A percentile compares a stretch with the other conserved stretches of the same genome.
These are phyloP conservation scores for Halichoeres trimaculatus DNA, from an alignment of 2,113 vertebrate species.

Conservation along the genomic window DNA sequence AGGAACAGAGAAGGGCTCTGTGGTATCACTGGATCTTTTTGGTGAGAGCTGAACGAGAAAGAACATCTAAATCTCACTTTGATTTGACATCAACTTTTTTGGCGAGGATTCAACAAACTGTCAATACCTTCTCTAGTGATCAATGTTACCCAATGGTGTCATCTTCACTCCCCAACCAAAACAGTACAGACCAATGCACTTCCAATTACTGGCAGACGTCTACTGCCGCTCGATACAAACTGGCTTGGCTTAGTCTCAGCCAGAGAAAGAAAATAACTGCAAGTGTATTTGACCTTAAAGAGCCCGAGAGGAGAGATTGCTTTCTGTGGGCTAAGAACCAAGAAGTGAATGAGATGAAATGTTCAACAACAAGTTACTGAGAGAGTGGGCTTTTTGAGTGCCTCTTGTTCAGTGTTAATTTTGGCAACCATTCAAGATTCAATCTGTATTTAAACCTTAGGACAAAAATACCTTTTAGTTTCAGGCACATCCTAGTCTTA, in stretches of 20 bases:
- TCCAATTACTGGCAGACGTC: constrained; percentile 39
- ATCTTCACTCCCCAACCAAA: constrained; percentile 11
- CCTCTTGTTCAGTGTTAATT: background rate
- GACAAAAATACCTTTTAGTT: too few relatives aligned
- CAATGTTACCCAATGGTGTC: background rate
- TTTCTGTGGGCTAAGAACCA: background rate
- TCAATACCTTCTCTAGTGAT: constrained; percentile 23
- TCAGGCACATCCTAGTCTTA: too few relatives aligned
- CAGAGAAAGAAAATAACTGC: constrained; percentile 1
- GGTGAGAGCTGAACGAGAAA: background rate
- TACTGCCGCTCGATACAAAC: constrained; percentile 15
- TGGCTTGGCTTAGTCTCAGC: constrained; percentile 5
- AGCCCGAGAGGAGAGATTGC: background rate
- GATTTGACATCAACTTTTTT: background rate
- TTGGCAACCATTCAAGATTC: too few relatives aligned
- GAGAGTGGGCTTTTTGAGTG: background rate
- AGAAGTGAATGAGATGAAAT: background rate
- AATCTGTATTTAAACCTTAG: too few relatives aligned
- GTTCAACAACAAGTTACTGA: background rate
- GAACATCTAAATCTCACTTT: background rate
- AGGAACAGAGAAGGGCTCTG: background rate
- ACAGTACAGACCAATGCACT: constrained; percentile 28
- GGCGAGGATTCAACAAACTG: background rate
- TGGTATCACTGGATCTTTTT: background rate
- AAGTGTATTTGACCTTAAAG: constrained; percentile 4